Base-by-base conservation (phyloP, 2,113 vertebrate species). In the Mixornis gularis region DNA sequence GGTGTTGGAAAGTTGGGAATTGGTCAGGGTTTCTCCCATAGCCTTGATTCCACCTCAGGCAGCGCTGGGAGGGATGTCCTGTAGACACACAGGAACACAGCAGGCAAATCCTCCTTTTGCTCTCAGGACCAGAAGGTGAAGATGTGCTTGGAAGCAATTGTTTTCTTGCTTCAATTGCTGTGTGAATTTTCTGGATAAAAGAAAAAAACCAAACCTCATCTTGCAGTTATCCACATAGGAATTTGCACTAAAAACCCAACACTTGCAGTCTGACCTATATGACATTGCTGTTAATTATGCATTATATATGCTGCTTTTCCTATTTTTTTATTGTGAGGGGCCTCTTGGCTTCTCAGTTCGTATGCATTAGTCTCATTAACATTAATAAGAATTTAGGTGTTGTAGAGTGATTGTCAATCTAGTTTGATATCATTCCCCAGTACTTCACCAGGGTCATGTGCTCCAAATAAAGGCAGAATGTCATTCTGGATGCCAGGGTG, bases 281-380 rank as follows among this genome's bases (percentile, higher is more conserved):
- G 92, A 73, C 83, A 69, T 34, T 84, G 53, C 56, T 86, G 24
- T 86, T 87, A 90, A 90, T 87, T 88, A 86, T 72, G n/a, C 62
- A 74, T 92, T 59, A 80, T 43, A 53, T 22, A 17, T 40, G 62
- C 90, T 72, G 44, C 53, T 81, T 90, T 86, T 88, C 29, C 5
- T 63, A 2, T 48, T 52, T 72, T 73, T 78, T 27, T 14, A 19
- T 68, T 32, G 27, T 77, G 65, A 86, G 72, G 9, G 14, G 20
- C 56, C 36, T 89, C 46, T 64, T 87, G 0, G 1, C 26, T 49
- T 82, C 62, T 83, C 69, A 44, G 79, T 79, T 78, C 27, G 25
- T 30, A 27, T 8, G 9, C 43, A 49, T 62, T 48, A 41, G 26
- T 74, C 56, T 90, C 65, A 84, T 81, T 85, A 95, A 79, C 79